Evolutionary conservation across 2,797 vertebrate genomes (phyloP).

Genomic region (Phalloptychus januarius): DNA sequence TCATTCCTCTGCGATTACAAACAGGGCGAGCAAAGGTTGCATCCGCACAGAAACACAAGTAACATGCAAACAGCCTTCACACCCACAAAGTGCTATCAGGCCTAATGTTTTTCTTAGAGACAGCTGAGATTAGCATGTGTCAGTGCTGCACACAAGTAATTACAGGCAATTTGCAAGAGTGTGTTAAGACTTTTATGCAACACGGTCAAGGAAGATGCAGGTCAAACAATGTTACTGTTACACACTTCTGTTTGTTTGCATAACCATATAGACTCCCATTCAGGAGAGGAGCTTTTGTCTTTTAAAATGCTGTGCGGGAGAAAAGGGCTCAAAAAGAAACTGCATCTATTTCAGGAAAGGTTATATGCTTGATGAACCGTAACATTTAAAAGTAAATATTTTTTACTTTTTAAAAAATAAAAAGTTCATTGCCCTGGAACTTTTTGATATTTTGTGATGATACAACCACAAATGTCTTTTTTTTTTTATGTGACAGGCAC

Average conservation of each 20-base stretch:
- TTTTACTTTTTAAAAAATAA: too few species aligned
- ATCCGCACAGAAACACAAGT: background rate
- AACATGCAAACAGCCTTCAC: background rate
- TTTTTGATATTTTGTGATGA: background rate
- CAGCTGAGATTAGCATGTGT: conserved; percentile 23
- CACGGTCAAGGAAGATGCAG: background rate
- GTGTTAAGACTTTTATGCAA: conserved; percentile 22
- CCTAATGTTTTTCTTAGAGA: conserved; percentile 30
- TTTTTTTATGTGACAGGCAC: background rate
- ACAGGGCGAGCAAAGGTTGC: conserved; percentile 22
- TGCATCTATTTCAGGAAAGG: background rate
- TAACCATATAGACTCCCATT: background rate
- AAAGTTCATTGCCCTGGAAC: background rate
- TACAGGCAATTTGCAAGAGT: conserved; percentile 37
- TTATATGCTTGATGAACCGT: background rate
- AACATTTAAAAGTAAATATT: too few species aligned
- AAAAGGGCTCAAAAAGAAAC: background rate
- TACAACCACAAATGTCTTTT: background rate
- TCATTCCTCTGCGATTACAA: conserved; percentile 32
- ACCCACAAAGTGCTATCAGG: conserved; percentile 22
- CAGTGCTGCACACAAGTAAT: conserved; percentile 49
- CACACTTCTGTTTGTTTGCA: background rate
- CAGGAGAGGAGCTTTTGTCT: background rate
- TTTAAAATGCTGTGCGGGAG: background rate
- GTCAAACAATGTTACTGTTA: background rate